These are phyloP conservation scores for Zonotrichia albicollis DNA, from an alignment of 2,797 vertebrate species.

Conservation along the genomic window DNA sequence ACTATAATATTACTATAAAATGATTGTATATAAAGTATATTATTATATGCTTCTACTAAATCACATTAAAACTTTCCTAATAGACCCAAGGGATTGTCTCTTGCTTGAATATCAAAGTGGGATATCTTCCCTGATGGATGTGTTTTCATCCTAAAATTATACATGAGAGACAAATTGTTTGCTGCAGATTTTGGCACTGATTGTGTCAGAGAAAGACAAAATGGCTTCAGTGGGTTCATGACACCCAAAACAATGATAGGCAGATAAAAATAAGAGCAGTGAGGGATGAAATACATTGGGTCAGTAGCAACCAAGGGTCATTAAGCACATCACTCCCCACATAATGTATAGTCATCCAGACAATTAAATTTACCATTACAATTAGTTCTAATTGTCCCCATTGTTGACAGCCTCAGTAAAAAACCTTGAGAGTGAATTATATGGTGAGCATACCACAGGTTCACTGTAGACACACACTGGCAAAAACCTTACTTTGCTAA, in stretches of 20 bases:
- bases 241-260: background rate
- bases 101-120: background rate
- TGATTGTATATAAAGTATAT: background rate
- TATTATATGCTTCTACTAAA: background rate
- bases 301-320: background rate
- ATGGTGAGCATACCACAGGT: background rate
- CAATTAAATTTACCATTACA: background rate
- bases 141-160: background rate
- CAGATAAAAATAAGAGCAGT: background rate
- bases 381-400: background rate
- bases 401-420: background rate
- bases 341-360: background rate
- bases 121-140: background rate
- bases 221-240: background rate
- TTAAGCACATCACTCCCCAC: background rate
- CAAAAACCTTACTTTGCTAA: background rate
- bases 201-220: background rate
- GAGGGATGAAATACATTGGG: background rate
- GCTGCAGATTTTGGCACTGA: background rate
- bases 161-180: background rate
- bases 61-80: background rate
- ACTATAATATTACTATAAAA: background rate
- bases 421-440: background rate
- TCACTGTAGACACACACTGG: background rate
- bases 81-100: background rate